These are phyloP conservation scores for Leucozona laternaria DNA, from an alignment of 2,888 invertebrate genomes.

Conservation along the genomic window DNA sequence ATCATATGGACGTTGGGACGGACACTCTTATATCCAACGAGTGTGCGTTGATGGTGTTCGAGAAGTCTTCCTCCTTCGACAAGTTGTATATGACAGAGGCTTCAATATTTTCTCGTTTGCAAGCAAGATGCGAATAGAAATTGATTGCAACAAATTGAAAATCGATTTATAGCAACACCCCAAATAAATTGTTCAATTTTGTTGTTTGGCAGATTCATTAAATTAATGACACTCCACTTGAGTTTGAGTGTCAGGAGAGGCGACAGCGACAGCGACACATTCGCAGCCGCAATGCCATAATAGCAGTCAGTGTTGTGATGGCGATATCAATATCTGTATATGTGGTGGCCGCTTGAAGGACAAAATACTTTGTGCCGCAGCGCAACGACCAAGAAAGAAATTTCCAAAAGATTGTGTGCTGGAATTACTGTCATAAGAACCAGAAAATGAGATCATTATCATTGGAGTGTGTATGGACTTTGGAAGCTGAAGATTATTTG, in stretches of 20 bases:
- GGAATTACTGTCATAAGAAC: conserved; percentile 44
- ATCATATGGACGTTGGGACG: too few relatives aligned
- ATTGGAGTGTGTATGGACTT: background rate
- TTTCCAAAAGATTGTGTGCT: conserved; percentile 10
- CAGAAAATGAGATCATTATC: conserved; percentile 13
- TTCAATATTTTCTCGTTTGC: background rate
- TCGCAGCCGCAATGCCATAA: background rate
- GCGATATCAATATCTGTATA: background rate
- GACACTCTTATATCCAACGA: conserved; percentile 36
- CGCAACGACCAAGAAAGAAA: background rate
- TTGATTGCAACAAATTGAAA: conserved; percentile 75
- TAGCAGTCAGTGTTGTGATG: background rate
- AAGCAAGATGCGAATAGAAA: conserved; percentile 22
- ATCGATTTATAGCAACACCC: conserved; percentile 72
- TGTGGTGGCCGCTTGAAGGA: conserved; percentile 2
- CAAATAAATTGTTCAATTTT: conserved; percentile 71
- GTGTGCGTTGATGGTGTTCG: too few relatives aligned
- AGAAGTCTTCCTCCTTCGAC: background rate
- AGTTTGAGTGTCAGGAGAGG: conserved; percentile 25
- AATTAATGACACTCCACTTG: conserved; percentile 61
- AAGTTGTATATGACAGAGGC: background rate
- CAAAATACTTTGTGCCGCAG: conserved; percentile 14
- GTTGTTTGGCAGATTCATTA: conserved; percentile 59
- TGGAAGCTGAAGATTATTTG: background rate
- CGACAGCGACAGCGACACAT: conserved; percentile 14